Percentiles rank a stretch among this genome's conserved stretches.
These are phyloP conservation scores for Plemyria rubiginata DNA, from an alignment of 2,888 invertebrate genomes.

Conservation along the genomic window DNA sequence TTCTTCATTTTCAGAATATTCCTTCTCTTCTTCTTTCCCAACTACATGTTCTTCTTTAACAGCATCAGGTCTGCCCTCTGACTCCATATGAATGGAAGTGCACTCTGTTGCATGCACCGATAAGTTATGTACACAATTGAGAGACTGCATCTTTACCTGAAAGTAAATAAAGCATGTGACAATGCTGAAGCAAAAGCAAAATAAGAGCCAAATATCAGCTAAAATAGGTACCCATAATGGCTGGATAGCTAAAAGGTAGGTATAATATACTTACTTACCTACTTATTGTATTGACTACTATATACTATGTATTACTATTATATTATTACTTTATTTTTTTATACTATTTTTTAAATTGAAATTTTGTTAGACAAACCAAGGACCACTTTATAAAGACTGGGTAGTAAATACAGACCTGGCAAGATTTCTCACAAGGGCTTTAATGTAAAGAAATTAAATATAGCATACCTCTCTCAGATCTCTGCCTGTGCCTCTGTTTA, in stretches of 20 bases:
- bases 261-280: too few species aligned
- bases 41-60: neutral
- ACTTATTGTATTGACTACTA: too few species aligned
- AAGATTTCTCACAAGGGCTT: neutral
- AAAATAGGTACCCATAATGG: too few species aligned
- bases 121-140: neutral
- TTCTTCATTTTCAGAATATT: neutral
- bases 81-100: neutral
- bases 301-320: too few species aligned
- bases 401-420: too few species aligned
- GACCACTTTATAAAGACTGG: too few species aligned
- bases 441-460: neutral
- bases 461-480: neutral
- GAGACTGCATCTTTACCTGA: neutral
- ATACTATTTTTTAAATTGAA: too few species aligned
- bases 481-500: neutral
- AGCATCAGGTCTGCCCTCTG: neutral
- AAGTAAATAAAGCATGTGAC: neutral
- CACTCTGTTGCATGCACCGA: neutral
- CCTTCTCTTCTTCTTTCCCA: neutral
- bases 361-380: too few species aligned
- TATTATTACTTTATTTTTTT: too few species aligned
- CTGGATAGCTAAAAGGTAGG: too few species aligned
- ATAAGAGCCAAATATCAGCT: too few species aligned
- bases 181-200: too few species aligned